Percentiles rank a stretch among this genome's conserved stretches.
Conservation (phyloP, 2,797 vertebrate species). For the Hemitrygon akajei region DNA sequence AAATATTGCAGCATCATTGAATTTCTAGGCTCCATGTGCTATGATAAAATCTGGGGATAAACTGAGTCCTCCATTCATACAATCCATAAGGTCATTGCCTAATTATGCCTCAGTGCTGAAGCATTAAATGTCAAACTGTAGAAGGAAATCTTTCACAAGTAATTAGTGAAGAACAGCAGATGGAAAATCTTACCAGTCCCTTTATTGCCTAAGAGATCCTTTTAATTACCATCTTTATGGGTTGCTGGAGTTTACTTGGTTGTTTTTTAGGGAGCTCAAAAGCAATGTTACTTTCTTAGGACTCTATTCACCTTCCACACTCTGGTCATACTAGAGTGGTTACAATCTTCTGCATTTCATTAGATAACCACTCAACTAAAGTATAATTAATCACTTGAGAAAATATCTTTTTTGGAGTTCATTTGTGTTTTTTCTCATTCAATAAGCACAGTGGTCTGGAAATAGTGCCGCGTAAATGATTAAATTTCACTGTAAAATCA, state of each 20-base stretch:
- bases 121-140: constrained; percentile 5
- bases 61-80: not conserved
- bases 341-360: not conserved
- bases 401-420: not conserved
- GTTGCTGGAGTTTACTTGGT: not conserved
- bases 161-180: constrained; percentile 12
- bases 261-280: not conserved
- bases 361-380: not conserved
- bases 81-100: not conserved
- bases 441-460: too few species aligned
- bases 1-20: not conserved
- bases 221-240: constrained; percentile 17
- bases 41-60: not conserved
- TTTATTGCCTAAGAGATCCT: not conserved
- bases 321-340: not conserved
- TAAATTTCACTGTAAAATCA: too few species aligned
- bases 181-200: not conserved
- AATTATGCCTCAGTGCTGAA: not conserved
- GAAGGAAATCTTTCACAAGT: constrained; percentile 31
- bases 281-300: too few species aligned
- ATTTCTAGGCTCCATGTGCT: not conserved
- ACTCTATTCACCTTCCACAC: not conserved
- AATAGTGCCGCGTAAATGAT: too few species aligned
- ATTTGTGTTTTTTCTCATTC: not conserved
- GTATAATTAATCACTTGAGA: constrained; percentile 9